These are phyloP conservation scores for Clostera curtula DNA, from an alignment of 2,888 invertebrate species.

Conservation along the genomic window DNA sequence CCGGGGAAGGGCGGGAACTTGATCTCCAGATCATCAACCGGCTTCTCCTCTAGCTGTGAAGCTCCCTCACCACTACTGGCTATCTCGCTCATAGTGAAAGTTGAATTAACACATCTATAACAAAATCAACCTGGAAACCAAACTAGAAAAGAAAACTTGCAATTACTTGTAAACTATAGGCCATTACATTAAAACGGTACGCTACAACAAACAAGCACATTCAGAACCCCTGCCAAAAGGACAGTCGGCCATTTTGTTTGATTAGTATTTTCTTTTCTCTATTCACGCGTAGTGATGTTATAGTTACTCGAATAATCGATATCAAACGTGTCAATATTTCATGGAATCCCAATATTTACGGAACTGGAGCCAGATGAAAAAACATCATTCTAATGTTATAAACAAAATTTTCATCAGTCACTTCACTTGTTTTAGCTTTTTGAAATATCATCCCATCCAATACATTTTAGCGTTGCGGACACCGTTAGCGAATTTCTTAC, in stretches of 20 bases:
- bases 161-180: neutral
- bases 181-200: neutral
- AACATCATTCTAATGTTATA: no score
- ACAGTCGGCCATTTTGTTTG: constrained; percentile 20
- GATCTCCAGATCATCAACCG: constrained; percentile 44
- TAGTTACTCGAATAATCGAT: neutral
- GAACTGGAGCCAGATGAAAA: no score
- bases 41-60: constrained; percentile 51
- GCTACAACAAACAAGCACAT: constrained; percentile 2
- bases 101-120: constrained; percentile 13
- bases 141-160: constrained; percentile 1
- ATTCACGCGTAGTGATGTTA: neutral
- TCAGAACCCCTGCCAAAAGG: constrained; percentile 5
- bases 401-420: no score
- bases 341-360: no score
- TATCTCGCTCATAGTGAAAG: constrained; percentile 49
- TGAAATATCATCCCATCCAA: no score
- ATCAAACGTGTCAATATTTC: no score
- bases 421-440: no score
- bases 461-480: no score
- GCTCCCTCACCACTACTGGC: constrained; percentile 38
- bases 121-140: constrained; percentile 5
- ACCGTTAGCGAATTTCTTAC: no score
- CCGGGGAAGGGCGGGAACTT: constrained; percentile 66
- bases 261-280: constrained; percentile 10